Conservation (phyloP, 2,113 vertebrate genomes). For the Dromas ardeola region DNA sequence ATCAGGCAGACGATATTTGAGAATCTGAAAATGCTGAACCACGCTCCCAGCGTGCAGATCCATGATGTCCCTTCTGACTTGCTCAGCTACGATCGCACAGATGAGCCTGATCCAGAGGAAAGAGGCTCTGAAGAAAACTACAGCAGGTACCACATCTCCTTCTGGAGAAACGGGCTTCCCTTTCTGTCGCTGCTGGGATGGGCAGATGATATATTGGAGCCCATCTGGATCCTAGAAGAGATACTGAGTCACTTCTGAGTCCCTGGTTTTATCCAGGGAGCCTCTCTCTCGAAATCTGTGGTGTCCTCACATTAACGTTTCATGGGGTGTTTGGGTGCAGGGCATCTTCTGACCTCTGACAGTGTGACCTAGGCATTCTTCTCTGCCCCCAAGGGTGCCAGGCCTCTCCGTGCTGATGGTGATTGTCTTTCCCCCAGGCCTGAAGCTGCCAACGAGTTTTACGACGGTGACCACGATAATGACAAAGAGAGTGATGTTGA, state of each 20-base stretch:
- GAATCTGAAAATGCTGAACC: slow-evolving; percentile 98
- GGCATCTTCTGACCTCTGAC: background rate
- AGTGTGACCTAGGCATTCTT: background rate
- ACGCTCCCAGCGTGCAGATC: slow-evolving; percentile 97
- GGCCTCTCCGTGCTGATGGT: background rate
- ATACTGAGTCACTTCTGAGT: background rate
- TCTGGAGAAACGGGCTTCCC: background rate
- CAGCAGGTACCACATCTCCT: slow-evolving; percentile 77
- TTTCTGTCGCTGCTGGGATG: background rate
- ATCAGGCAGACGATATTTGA: slow-evolving; percentile 97
- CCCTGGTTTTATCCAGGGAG: background rate
- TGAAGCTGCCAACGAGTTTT: slow-evolving; percentile 94
- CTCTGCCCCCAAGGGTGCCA: background rate
- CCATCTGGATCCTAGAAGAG: background rate
- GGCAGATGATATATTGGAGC: background rate
- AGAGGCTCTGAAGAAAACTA: slow-evolving; percentile 93
- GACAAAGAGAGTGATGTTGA: slow-evolving; percentile 99
- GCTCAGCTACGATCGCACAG: slow-evolving; percentile 92
- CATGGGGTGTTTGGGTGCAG: background rate
- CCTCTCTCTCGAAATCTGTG: background rate
- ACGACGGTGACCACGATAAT: slow-evolving; percentile 96
- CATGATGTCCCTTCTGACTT: slow-evolving; percentile 95
- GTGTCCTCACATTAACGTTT: background rate
- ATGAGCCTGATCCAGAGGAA: slow-evolving; percentile 93
- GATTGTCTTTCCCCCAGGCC: slow-evolving; percentile 79